Evolutionary conservation across 2,113 vertebrate genomes (phyloP).

Genomic region (Lasiurus borealis): DNA sequence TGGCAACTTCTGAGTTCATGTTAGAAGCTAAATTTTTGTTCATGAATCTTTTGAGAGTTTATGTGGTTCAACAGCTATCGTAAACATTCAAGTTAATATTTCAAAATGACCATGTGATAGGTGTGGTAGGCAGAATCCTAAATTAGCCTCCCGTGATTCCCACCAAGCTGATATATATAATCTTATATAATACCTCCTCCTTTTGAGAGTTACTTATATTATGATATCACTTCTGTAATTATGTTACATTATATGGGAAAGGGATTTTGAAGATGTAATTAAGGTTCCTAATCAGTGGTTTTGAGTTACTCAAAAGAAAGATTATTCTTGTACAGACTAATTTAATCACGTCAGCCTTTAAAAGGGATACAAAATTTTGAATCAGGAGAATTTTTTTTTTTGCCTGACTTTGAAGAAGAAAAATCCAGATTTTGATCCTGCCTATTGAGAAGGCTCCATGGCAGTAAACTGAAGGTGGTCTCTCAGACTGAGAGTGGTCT

Average conservation of each 20-base stretch:
- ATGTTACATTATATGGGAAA: conserved; percentile 6
- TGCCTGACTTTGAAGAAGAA: not conserved
- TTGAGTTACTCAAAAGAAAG: conserved; percentile 52
- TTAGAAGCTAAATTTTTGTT: conserved; percentile 8
- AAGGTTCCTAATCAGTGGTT: conserved; percentile 52
- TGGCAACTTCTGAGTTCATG: not conserved
- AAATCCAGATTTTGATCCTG: not conserved
- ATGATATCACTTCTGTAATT: not conserved
- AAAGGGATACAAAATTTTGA: conserved; percentile 22
- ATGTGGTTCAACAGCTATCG: not conserved
- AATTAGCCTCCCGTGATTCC: not conserved
- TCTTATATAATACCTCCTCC: not conserved
- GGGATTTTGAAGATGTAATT: conserved; percentile 54
- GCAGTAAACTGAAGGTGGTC: not conserved
- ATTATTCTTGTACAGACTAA: not conserved
- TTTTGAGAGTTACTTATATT: not conserved
- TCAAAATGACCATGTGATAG: not conserved
- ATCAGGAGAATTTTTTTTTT: not conserved
- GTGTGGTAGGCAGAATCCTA: not conserved
- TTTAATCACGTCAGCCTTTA: conserved; percentile 34
- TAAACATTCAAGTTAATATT: not conserved
- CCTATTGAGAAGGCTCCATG: not conserved
- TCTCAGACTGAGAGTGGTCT: not conserved
- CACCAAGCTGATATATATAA: not conserved
- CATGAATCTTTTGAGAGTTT: not conserved